These are phyloP conservation scores for Eupithecia dodoneata DNA, from an alignment of 2,888 invertebrate species.

Conservation along the genomic window DNA sequence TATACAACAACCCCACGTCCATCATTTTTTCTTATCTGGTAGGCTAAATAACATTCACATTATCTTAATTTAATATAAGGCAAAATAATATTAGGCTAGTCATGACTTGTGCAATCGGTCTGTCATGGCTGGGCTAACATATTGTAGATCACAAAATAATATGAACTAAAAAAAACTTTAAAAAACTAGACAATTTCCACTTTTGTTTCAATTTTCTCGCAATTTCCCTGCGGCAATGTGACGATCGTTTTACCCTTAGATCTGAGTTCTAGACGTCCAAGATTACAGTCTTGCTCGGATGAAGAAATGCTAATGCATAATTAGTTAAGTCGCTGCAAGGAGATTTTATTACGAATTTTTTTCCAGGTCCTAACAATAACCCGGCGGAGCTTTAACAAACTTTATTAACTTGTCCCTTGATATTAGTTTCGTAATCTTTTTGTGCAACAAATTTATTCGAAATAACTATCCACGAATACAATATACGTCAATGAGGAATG, in stretches of 20 bases:
- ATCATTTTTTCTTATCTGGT: no score
- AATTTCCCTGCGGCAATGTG: constrained; percentile 32
- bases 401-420: constrained; percentile 6
- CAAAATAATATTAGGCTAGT: no score
- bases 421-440: background rate
- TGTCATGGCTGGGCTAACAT: no score
- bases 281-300: constrained; percentile 14
- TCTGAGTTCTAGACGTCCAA: constrained; percentile 20
- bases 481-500: background rate
- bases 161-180: no score
- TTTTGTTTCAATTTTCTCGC: constrained; percentile 32
- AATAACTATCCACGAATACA: background rate
- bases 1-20: no score
- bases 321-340: constrained; percentile 17
- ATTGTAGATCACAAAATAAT: no score
- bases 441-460: background rate
- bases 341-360: constrained; percentile 12
- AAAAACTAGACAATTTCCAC: background rate
- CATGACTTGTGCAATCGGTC: no score
- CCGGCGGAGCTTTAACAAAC: background rate
- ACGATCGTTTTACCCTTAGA: constrained; percentile 20
- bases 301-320: constrained; percentile 16
- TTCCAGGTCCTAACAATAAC: background rate
- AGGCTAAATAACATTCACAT: no score
- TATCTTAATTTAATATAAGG: no score